Evolutionary conservation across 2,888 invertebrate genomes (phyloP), one percentile per base, ranked within the genome.

Genomic region (Coremacera marginata): DNA sequence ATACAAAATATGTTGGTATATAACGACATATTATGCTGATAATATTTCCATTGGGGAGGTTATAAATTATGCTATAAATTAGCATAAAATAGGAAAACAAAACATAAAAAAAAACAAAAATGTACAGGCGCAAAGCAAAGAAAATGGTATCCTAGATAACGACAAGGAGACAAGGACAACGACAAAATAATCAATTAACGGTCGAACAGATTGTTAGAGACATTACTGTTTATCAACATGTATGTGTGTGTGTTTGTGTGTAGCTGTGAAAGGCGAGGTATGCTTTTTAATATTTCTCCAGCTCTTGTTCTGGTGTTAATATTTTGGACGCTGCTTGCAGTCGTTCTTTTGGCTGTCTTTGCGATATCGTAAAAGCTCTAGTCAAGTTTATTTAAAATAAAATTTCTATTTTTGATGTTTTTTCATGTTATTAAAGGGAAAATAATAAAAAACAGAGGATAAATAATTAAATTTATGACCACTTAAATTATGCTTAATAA

Each of bases 151-250:
- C 5, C 19, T n/a, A n/a, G 19, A 19, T 25, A 19, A 14, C 25
- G 57, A 25, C 57, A 57, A 25, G 55, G 51, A 44, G 49, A 27
- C 25, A 49, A 51, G n/a, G 70, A 55, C 8, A 16, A 55, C 34
- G 70, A 31, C 70, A 34, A 52, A 55, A 70, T 34, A 70, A 70
- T 70, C 70, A 70, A 70, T 70, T 70, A 70, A 57, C 57, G 25
- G 57, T n/a, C 57, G 57, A 57, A 57, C 57, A 57, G 57, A 57
- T 57, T 57, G 57, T 22, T 9, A 25, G 7, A n/a, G 52, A n/a
- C n/a, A 5, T 19, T 57, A 22, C 3, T 31, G 5, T 31, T 4
- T 19, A 25, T 57, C 8, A n/a, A 2, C 3, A 25, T 19, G 57
- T 57, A 11, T 55, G 57, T 9, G 19, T 57, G 1, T 57, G 57